phyloP scores from a whole-genome alignment of 64 coral and sea anemone species.

The Pocillopora verrucosa region DNA sequence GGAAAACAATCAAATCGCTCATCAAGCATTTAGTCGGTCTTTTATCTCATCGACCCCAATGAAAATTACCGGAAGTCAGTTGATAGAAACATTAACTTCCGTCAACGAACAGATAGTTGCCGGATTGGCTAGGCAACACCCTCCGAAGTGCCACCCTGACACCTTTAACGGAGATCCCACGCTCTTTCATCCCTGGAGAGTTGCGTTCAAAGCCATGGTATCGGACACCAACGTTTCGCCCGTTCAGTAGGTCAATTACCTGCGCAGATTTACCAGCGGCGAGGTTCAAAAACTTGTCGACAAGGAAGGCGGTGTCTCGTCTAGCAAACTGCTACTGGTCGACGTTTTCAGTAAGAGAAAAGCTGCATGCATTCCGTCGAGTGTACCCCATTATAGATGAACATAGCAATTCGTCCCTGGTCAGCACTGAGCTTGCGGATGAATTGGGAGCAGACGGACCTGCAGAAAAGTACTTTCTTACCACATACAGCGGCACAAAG shows the following conservation, averaged over 20 bases:
- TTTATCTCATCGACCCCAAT: not conserved
- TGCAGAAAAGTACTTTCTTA: constrained; percentile 26
- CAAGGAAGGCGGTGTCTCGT: not conserved
- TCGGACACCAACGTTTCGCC: not conserved
- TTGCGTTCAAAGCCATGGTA: constrained; percentile 34
- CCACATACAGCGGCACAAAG: constrained; percentile 2
- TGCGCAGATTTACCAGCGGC: constrained; percentile 27
- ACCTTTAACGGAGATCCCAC: constrained; percentile 21
- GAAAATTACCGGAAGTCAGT: not conserved
- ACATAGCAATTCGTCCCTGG: constrained; percentile 34
- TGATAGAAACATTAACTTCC: constrained; percentile 13
- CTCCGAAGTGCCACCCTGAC: constrained; percentile 48
- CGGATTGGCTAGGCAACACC: not conserved
- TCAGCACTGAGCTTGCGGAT: constrained; percentile 42
- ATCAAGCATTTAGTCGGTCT: not conserved
- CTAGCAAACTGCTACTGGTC: constrained; percentile 35
- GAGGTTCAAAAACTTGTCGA: constrained; percentile 14
- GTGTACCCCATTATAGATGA: constrained; percentile 42
- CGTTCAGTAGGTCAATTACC: constrained; percentile 31
- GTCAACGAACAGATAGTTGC: constrained; percentile 12
- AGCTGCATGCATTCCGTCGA: not conserved
- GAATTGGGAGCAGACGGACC: constrained; percentile 4
- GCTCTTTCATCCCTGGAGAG: constrained; percentile 53
- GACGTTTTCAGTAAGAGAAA: not conserved
- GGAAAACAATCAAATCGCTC: not conserved